Base-by-base conservation (phyloP, 2,797 vertebrate genomes). In the Eospalax fontanierii region DNA sequence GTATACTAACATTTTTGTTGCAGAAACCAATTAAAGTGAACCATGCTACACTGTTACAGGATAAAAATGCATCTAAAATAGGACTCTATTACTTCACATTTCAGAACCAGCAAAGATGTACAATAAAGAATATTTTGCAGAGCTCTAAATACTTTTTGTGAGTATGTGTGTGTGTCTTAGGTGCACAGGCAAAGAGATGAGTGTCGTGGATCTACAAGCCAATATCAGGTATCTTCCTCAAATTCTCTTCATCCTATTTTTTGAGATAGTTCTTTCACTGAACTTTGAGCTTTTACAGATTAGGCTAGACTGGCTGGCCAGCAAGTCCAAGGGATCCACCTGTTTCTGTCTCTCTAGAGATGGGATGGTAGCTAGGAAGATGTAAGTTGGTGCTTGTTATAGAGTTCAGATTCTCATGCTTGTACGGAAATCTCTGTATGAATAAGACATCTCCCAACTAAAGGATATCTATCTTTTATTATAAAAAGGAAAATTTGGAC, bases 31-130 rank as follows among this genome's bases (percentile, higher is more conserved):
- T 26, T 33, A 68, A 89, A 78, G 2, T 89, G 68, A 54, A 68
- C 88, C 40, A 70, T 43, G 30, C 22, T 35, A 95, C 78, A 6
- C 16, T 78, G 19, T 89, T 30, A 79, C 6, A 82, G 30, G 10
- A 50, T 66, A 79, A 95, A 84, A 82, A 40, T 46, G 0, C 10
- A 71, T 24, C 6, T 30, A 46, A 46, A 87, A 43, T 54, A 89
- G 38, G 8, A 2, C 14, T 86, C 88, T 84, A 35, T 89, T 57
- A 79, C 75, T 79, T 84, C 57, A 40, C 79, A 2, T 30, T 75
- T 95, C n/a, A 80, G 70, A 96, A 19, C 73, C 70, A 88, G 7
- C 10, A 82, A 8, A 71, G 14, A 61, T 30, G 79, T 71, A 87
- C 70, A 79, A 86, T 61, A 70, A 75, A 43, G 59, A 88, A 59